Conservation (phyloP, 2,113 vertebrate species). For the Xiphophorus maculatus region DNA sequence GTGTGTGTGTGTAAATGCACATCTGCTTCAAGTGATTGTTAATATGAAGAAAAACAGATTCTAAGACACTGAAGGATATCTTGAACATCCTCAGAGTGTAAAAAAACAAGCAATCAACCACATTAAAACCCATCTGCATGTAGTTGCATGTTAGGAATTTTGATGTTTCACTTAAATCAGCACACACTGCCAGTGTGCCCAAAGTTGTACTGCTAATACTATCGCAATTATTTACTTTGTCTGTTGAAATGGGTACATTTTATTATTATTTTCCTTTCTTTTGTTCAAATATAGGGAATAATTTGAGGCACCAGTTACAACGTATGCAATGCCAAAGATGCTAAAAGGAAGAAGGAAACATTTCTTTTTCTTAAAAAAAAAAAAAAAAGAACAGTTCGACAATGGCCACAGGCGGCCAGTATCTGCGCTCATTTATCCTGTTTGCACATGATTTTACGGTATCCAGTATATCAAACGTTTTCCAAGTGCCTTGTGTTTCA, state of each 20-base stretch:
- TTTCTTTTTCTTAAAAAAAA: background rate
- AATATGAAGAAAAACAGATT: conserved; percentile 28
- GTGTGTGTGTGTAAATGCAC: conserved; percentile 44
- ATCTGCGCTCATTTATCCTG: conserved; percentile 40
- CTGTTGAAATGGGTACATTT: background rate
- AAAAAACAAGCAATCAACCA: too few species aligned
- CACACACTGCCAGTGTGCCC: background rate
- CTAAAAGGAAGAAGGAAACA: background rate
- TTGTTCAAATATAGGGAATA: background rate
- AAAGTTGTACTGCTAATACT: background rate
- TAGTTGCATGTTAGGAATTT: background rate
- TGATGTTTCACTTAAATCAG: background rate
- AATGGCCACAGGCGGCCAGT: conserved; percentile 62
- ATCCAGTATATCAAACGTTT: conserved; percentile 57
- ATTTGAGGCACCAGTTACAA: background rate
- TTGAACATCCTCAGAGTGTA: background rate
- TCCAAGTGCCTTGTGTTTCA: conserved; percentile 87
- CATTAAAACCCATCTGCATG: background rate
- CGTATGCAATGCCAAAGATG: background rate
- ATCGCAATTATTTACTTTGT: background rate
- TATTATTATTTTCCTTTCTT: background rate
- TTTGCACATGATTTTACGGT: conserved; percentile 70
- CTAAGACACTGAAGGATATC: background rate
- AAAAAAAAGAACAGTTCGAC: conserved; percentile 53
- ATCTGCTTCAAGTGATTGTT: conserved; percentile 36